Conservation (phyloP, 1,140 invertebrate species). For the Apis florea region DNA sequence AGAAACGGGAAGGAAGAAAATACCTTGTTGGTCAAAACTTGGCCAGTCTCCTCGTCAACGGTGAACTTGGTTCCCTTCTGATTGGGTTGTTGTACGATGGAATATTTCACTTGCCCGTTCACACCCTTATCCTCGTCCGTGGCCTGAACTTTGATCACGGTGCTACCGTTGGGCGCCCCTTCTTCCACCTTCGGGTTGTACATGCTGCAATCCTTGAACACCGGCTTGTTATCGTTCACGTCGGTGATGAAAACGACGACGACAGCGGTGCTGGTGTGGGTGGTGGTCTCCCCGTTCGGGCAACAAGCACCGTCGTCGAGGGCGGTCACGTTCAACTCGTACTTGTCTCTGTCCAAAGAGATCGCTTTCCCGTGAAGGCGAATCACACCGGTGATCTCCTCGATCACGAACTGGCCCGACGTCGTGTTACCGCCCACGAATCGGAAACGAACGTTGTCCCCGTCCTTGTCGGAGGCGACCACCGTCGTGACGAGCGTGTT, state of each 20-base stretch:
- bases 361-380: conserved; percentile 92
- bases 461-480: conserved; percentile 96
- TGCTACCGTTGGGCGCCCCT: conserved; percentile 94
- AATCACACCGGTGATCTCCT: conserved; percentile 97
- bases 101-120: conserved; percentile 96
- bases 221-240: conserved; percentile 97
- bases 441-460: conserved; percentile 95
- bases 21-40: conserved; percentile 95
- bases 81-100: conserved; percentile 97
- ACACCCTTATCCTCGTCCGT: conserved; percentile 97
- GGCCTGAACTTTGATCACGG: conserved; percentile 95
- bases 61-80: conserved; percentile 97
- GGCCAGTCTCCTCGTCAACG: conserved; percentile 96
- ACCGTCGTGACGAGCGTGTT: conserved; percentile 97
- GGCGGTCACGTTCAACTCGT: conserved; percentile 96
- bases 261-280: conserved; percentile 96
- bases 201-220: conserved; percentile 94
- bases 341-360: conserved; percentile 92
- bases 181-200: conserved; percentile 96
- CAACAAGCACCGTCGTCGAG: conserved; percentile 97
- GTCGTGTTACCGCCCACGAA: conserved; percentile 94
- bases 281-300: conserved; percentile 90
- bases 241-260: conserved; percentile 98
- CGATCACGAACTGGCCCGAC: conserved; percentile 96
- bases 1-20: not conserved